These are phyloP conservation scores for Campoplex capitator DNA, from an alignment of 2,888 invertebrate genomes.

Conservation along the genomic window DNA sequence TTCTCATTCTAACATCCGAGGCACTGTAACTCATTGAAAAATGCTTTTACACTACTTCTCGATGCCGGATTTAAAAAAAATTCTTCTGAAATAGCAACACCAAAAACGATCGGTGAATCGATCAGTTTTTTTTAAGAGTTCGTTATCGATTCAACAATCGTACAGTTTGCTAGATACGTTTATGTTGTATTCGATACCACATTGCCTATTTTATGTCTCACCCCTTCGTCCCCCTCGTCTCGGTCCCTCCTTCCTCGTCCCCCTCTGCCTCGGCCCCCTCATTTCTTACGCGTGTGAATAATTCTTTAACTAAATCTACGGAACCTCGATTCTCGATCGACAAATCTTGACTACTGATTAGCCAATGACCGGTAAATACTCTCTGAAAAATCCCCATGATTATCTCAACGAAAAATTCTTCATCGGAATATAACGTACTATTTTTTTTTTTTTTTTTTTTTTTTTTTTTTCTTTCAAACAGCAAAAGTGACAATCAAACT, in stretches of 20 bases:
- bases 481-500: neutral
- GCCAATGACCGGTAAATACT: constrained; percentile 40
- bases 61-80: neutral
- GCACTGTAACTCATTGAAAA: neutral
- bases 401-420: neutral
- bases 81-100: neutral
- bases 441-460: neutral
- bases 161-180: constrained; percentile 72
- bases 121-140: constrained; percentile 29
- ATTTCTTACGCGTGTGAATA: constrained; percentile 63
- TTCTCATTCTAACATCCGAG: neutral
- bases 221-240: constrained; percentile 44
- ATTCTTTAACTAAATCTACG: constrained; percentile 74
- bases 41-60: neutral
- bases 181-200: constrained; percentile 76
- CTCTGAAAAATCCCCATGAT: constrained; percentile 11
- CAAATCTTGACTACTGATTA: constrained; percentile 68
- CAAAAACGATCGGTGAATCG: constrained; percentile 46
- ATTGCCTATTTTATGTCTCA: constrained; percentile 77
- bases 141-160: constrained; percentile 77
- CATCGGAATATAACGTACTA: neutral
- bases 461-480: neutral
- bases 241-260: neutral
- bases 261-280: neutral
- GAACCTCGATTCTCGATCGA: constrained; percentile 56